phyloP scores from a whole-genome alignment of 2,113 vertebrate species.

The Ammodytes dubius region DNA sequence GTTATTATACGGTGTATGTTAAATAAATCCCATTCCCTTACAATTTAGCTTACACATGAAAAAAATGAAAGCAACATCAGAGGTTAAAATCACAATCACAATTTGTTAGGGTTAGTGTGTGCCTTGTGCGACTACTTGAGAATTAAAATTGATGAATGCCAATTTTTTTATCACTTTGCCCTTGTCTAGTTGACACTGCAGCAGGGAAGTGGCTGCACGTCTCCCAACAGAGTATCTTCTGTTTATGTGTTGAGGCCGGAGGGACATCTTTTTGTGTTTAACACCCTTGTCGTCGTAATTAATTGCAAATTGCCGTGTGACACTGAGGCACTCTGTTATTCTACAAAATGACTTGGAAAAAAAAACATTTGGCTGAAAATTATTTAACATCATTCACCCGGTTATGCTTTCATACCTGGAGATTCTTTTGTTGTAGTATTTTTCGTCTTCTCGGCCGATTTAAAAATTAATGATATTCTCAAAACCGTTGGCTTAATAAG shows the following conservation, averaged over 20 bases:
- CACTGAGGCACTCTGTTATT: constrained; percentile 25
- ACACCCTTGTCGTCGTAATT: constrained; percentile 57
- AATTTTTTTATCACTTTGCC: neutral
- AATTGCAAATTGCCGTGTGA: constrained; percentile 57
- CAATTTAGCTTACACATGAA: neutral
- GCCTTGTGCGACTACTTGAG: neutral
- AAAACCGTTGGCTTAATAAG: neutral
- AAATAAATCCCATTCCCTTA: neutral
- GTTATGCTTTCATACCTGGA: neutral
- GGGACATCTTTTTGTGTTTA: constrained; percentile 33
- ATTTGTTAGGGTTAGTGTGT: neutral
- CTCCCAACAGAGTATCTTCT: constrained; percentile 18
- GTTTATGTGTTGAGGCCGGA: constrained; percentile 35
- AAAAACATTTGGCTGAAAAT: neutral
- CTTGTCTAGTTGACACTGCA: neutral
- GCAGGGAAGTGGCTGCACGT: constrained; percentile 6
- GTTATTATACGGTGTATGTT: neutral
- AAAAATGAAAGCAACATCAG: neutral
- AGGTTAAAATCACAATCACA: neutral
- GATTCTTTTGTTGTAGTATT: neutral
- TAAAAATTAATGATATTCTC: neutral
- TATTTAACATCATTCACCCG: neutral
- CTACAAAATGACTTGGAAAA: constrained; percentile 20
- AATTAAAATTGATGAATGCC: neutral
- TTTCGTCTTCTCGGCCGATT: neutral